Percentiles rank a stretch among this genome's conserved stretches.
phyloP scores from a whole-genome alignment of 2,113 vertebrate species.

The Pseudolaguvia tuberculata region DNA sequence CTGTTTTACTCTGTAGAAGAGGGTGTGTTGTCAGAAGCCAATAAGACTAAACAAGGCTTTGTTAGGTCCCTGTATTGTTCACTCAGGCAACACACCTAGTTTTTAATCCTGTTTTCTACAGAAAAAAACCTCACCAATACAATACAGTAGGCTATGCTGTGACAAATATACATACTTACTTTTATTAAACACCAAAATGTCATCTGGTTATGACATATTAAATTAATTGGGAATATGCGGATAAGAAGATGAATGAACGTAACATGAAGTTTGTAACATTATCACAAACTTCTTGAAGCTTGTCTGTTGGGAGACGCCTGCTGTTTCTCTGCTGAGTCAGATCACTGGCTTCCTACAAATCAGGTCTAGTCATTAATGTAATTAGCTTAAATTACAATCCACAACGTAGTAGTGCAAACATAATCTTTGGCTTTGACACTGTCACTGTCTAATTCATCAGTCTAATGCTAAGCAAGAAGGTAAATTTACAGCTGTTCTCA shows the following conservation, averaged over 20 bases:
- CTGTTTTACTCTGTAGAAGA: conserved; percentile 50
- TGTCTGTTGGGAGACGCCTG: background rate
- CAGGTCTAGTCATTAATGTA: conserved; percentile 25
- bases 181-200: background rate
- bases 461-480: conserved; percentile 6
- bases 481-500: background rate
- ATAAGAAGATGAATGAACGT: no score
- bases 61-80: conserved; percentile 55
- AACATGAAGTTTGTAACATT: background rate
- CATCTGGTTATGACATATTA: background rate
- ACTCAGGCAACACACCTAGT: conserved; percentile 49
- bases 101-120: conserved; percentile 39
- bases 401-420: conserved; percentile 5
- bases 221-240: no score
- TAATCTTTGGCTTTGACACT: conserved; percentile 13
- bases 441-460: conserved; percentile 8
- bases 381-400: conserved; percentile 3
- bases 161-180: background rate
- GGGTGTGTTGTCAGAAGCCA: conserved; percentile 53
- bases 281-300: background rate
- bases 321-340: conserved; percentile 21
- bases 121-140: no score
- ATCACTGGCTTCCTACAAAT: conserved; percentile 8
- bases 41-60: conserved; percentile 48
- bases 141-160: background rate